phyloP scores from a whole-genome alignment of 2,797 vertebrate genomes.

The Sebastes diploproa region DNA sequence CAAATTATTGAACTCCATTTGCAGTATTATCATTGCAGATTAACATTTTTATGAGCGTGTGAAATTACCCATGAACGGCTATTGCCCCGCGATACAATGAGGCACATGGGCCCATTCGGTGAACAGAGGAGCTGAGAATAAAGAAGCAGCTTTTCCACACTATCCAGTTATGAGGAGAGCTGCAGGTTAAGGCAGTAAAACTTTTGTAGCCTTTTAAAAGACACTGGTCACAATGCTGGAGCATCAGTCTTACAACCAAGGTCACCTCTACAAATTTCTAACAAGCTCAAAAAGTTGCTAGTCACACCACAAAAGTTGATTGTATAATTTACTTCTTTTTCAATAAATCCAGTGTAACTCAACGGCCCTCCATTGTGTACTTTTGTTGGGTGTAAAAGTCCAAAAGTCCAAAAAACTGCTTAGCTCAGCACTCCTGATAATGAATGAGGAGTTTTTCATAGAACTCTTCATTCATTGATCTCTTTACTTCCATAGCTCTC shows the following conservation, averaged over 20 bases:
- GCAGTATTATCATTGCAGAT: slow-evolving; percentile 71
- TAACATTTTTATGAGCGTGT: slow-evolving; percentile 73
- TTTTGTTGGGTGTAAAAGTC: background rate
- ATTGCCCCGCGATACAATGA: slow-evolving; percentile 52
- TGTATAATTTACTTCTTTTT: slow-evolving; percentile 1
- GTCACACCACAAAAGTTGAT: slow-evolving; percentile 2
- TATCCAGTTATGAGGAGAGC: slow-evolving; percentile 20
- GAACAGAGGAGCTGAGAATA: slow-evolving; percentile 25
- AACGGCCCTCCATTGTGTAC: background rate
- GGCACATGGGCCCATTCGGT: slow-evolving; percentile 35
- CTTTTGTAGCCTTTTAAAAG: slow-evolving; percentile 26
- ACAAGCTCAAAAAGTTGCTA: slow-evolving; percentile 8
- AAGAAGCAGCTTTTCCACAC: slow-evolving; percentile 41
- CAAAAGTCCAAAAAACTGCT: slow-evolving; percentile 13
- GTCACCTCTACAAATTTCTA: slow-evolving; percentile 30
- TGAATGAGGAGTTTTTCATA: background rate
- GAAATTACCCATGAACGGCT: slow-evolving; percentile 72
- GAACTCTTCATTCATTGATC: background rate
- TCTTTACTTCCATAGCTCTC: background rate
- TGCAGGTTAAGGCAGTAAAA: slow-evolving; percentile 31
- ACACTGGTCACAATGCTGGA: slow-evolving; percentile 2
- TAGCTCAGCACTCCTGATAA: slow-evolving; percentile 4
- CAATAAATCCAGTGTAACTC: slow-evolving; percentile 8
- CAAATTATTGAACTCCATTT: slow-evolving; percentile 74
- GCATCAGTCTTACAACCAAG: slow-evolving; percentile 29